Evolutionary conservation across 2,113 vertebrate genomes (phyloP).

Genomic region (Catharus minimus): DNA sequence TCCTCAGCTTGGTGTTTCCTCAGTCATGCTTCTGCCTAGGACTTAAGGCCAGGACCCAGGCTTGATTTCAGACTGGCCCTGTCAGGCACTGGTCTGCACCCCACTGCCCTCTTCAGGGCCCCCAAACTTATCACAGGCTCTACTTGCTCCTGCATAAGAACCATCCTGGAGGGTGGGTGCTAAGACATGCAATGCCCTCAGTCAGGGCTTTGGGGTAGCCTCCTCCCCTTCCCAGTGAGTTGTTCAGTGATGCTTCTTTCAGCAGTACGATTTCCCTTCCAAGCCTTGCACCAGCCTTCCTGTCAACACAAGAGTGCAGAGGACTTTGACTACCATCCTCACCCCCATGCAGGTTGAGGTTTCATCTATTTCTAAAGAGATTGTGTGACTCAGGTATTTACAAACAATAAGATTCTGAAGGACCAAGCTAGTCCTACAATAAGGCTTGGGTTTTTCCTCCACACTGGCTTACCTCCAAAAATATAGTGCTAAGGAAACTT

Average conservation of each 20-base stretch:
- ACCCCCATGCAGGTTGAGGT: not conserved
- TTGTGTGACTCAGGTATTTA: not conserved
- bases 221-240: not conserved
- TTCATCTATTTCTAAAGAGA: not conserved
- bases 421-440: not conserved
- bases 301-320: not conserved
- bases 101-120: not conserved
- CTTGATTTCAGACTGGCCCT: not conserved
- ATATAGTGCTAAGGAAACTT: not conserved
- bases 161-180: fast-evolving
- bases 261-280: not conserved
- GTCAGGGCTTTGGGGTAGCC: not conserved
- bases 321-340: not conserved
- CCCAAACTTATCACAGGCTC: not conserved
- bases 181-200: fast-evolving
- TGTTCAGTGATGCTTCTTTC: not conserved
- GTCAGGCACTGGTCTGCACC: fast-evolving
- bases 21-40: fast-evolving
- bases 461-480: not conserved
- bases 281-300: not conserved
- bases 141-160: not conserved
- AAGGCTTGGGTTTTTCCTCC: not conserved
- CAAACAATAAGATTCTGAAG: not conserved
- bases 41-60: too few relatives aligned
- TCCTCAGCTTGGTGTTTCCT: not conserved